A percentile compares a stretch with the other conserved stretches of the same genome.
phyloP scores from a whole-genome alignment of 2,888 invertebrate genomes.

The Drosophila incognita region DNA sequence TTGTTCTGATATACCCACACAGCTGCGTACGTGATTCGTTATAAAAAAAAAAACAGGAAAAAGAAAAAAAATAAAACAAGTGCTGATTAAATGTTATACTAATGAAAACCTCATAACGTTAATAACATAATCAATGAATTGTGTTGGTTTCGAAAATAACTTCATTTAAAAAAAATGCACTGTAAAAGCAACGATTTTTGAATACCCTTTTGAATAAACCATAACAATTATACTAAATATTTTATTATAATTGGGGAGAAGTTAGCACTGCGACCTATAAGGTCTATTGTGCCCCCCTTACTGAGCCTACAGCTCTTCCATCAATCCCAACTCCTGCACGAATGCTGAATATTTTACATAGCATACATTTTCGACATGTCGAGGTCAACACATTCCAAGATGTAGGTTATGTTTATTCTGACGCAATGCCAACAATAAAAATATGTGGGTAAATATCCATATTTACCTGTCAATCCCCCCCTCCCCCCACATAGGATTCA shows the following conservation, averaged over 20 bases:
- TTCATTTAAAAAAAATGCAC: neutral
- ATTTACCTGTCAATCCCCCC: constrained; percentile 5
- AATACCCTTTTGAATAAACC: neutral
- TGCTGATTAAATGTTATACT: constrained; percentile 23
- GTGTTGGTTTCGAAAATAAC: constrained; percentile 1
- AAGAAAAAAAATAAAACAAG: constrained; percentile 1
- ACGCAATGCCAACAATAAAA: constrained; percentile 18
- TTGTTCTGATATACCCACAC: constrained; percentile 31
- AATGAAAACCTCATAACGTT: constrained; percentile 8
- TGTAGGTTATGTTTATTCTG: constrained; percentile 4
- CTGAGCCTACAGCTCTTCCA: too few relatives aligned
- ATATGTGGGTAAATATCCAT: constrained; percentile 23
- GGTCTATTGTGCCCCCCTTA: too few relatives aligned
- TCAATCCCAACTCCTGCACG: too few relatives aligned
- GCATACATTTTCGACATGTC: neutral
- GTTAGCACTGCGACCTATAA: too few relatives aligned
- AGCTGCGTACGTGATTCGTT: constrained; percentile 36
- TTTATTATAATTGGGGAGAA: too few relatives aligned
- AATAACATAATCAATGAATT: constrained; percentile 7
- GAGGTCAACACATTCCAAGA: constrained; percentile 3
- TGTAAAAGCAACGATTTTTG: neutral
- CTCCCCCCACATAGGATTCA: neutral
- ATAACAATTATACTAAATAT: neutral
- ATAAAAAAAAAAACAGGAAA: constrained; percentile 17
- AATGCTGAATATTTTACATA: neutral